A percentile compares a stretch with the other conserved stretches of the same genome.
phyloP scores from a whole-genome alignment of 2,113 vertebrate genomes.

The Triplophysa siluroides region DNA sequence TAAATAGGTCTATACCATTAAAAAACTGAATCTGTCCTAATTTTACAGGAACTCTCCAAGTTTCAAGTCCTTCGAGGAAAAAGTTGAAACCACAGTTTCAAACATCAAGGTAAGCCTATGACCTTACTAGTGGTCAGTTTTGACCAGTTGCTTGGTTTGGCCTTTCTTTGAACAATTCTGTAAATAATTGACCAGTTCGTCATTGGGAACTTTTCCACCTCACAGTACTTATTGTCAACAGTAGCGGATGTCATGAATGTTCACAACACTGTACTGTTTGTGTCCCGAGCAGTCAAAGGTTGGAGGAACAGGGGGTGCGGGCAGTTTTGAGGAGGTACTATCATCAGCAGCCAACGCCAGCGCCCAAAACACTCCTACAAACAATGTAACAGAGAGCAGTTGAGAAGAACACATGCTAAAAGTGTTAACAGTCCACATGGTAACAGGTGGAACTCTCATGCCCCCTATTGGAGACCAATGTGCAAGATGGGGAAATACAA shows the following conservation, averaged over 20 bases:
- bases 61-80: slow-evolving; percentile 97
- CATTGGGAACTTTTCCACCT: slow-evolving; percentile 11
- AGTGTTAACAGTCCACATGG: background rate
- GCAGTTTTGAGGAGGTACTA: slow-evolving; percentile 95
- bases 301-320: slow-evolving; percentile 74
- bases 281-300: slow-evolving; percentile 84
- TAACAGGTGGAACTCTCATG: slow-evolving; percentile 32
- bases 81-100: slow-evolving; percentile 93
- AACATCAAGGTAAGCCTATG: slow-evolving; percentile 85
- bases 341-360: slow-evolving; percentile 91
- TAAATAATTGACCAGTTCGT: slow-evolving; percentile 47
- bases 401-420: slow-evolving; percentile 81
- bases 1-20: background rate
- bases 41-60: slow-evolving; percentile 91
- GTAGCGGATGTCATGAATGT: background rate
- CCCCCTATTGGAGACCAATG: slow-evolving; percentile 34
- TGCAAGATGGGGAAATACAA: background rate
- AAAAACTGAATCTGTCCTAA: slow-evolving; percentile 19
- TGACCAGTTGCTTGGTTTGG: background rate
- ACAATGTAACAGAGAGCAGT: slow-evolving; percentile 68
- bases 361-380: slow-evolving; percentile 79
- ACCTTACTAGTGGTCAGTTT: slow-evolving; percentile 20
- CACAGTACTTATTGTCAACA: background rate
- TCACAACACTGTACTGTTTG: slow-evolving; percentile 18
- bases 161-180: background rate